Evolutionary conservation across 1,140 invertebrate genomes (phyloP).

Genomic region (Anadara kagoshimensis): DNA sequence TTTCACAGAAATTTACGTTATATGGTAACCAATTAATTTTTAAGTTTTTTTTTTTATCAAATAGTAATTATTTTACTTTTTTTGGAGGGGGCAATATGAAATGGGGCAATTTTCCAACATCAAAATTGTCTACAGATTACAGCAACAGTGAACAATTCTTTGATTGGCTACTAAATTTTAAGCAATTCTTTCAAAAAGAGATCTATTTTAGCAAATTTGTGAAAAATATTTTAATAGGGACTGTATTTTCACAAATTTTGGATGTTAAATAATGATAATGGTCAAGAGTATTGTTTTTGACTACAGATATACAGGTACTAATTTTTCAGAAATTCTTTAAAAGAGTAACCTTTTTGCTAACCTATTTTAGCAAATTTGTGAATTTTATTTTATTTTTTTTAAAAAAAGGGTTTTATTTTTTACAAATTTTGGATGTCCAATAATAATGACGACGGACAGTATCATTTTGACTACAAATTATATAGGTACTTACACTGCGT

Average conservation of each 20-base stretch:
- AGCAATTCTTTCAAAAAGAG: too few relatives aligned
- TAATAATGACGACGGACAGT: neutral
- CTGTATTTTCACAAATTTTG: too few relatives aligned
- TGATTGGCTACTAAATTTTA: too few relatives aligned
- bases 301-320: neutral
- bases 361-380: too few relatives aligned
- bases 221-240: too few relatives aligned
- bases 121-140: neutral
- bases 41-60: neutral
- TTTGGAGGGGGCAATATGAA: neutral
- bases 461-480: neutral
- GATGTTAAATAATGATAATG: too few relatives aligned
- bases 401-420: too few relatives aligned
- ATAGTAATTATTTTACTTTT: neutral
- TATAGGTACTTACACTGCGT: conserved; percentile 9
- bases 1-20: neutral
- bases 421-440: neutral
- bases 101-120: neutral
- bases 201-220: too few relatives aligned
- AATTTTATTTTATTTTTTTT: too few relatives aligned
- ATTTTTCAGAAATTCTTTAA: neutral
- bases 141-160: neutral
- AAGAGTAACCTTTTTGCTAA: too few relatives aligned
- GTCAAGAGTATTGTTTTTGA: too few relatives aligned
- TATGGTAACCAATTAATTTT: neutral